A percentile compares a stretch with the other conserved stretches of the same genome.
Conservation (phyloP, 1,140 invertebrate genomes). For the Phthorimaea operculella region DNA sequence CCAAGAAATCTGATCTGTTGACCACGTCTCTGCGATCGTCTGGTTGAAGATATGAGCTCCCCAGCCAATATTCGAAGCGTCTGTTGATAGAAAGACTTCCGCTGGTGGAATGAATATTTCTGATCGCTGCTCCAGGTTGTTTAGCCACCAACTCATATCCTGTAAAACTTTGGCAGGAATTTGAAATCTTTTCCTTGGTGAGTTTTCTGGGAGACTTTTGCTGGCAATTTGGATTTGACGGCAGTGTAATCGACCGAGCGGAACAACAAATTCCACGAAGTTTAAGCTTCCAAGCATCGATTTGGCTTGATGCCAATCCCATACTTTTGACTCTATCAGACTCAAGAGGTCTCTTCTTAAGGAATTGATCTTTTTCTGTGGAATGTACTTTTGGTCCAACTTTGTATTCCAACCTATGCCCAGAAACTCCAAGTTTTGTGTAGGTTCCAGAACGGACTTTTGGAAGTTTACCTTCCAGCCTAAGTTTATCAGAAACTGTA, state of each 20-base stretch:
- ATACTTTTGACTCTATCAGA: neutral
- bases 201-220: neutral
- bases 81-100: conserved; percentile 10
- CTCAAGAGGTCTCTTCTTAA: neutral
- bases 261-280: conserved; percentile 17
- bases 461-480: conserved; percentile 7
- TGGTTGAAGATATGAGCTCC: conserved; percentile 8
- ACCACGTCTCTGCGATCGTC: conserved; percentile 6
- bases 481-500: too few species aligned
- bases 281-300: conserved; percentile 11
- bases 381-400: conserved; percentile 8
- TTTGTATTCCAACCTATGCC: conserved; percentile 18
- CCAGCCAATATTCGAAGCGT: conserved; percentile 17
- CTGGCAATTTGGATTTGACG: conserved; percentile 9
- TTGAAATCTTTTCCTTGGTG: neutral
- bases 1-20: conserved; percentile 10
- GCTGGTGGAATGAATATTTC: neutral
- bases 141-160: conserved; percentile 4
- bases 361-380: conserved; percentile 3
- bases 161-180: neutral
- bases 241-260: conserved; percentile 10
- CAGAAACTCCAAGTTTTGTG: conserved; percentile 16
- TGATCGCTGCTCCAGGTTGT: neutral
- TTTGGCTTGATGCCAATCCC: conserved; percentile 9
- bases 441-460: conserved; percentile 14